Evolutionary conservation across 2,113 vertebrate genomes (phyloP).

Genomic region (Zosterops hypoxanthus): DNA sequence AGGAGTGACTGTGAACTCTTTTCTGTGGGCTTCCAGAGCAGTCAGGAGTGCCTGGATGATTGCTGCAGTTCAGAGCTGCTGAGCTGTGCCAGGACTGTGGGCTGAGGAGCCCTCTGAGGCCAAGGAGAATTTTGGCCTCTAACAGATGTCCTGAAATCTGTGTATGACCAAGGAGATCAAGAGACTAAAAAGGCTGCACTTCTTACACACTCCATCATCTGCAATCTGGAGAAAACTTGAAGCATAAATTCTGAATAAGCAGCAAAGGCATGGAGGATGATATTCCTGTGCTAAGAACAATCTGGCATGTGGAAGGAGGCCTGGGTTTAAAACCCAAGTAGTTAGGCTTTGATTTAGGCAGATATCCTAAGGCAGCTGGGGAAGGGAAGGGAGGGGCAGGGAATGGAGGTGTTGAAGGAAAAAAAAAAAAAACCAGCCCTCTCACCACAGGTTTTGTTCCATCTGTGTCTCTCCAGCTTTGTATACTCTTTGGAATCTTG

Average conservation of each 20-base stretch:
- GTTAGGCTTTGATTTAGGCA: background rate
- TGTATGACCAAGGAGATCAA: background rate
- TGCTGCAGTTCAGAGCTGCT: background rate
- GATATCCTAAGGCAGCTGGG: background rate
- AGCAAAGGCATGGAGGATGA: background rate
- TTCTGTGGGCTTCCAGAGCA: background rate
- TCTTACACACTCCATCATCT: background rate
- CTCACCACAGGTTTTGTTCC: background rate
- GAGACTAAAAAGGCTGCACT: background rate
- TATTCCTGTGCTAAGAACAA: background rate
- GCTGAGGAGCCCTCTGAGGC: slow-evolving; percentile 10
- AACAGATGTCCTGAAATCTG: background rate
- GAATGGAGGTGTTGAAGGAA: background rate
- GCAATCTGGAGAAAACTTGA: background rate
- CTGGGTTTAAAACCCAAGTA: background rate
- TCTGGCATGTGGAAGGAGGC: background rate
- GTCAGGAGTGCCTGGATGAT: background rate
- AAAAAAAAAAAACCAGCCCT: rapidly evolving
- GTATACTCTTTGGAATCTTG: background rate
- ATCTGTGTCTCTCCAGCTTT: background rate
- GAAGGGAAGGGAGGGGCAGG: too few relatives aligned
- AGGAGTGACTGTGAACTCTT: background rate
- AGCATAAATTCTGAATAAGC: slow-evolving; percentile 8
- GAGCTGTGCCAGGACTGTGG: background rate
- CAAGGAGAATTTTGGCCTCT: background rate